A percentile compares a stretch with the other conserved stretches of the same genome.
These are phyloP conservation scores for Thunnus thynnus DNA, from an alignment of 2,113 vertebrate species.

Conservation along the genomic window DNA sequence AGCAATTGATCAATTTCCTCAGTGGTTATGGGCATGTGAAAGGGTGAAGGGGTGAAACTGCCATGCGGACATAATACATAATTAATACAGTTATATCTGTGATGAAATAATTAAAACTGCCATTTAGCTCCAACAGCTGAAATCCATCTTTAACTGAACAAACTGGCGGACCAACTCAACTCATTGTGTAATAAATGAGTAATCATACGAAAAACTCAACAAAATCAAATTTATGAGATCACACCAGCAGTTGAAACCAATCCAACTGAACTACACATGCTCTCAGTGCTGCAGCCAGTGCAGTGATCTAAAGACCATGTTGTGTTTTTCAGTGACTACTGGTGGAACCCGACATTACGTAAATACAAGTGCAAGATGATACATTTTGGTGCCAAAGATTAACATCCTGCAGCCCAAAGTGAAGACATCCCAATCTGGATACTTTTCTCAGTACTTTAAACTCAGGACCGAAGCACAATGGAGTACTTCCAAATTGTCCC, in stretches of 20 bases:
- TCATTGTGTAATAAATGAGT: conserved; percentile 26
- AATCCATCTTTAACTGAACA: conserved; percentile 12
- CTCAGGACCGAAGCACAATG: conserved; percentile 9
- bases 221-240: conserved; percentile 19
- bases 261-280: conserved; percentile 3
- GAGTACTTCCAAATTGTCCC: conserved; percentile 11
- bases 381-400: conserved; percentile 1
- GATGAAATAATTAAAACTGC: background rate
- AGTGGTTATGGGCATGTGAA: no score
- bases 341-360: background rate
- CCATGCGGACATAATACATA: no score
- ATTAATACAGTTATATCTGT: background rate
- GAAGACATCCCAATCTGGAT: background rate
- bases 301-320: background rate
- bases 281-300: conserved; percentile 5
- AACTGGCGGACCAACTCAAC: conserved; percentile 6
- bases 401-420: conserved; percentile 26
- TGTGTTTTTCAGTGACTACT: conserved; percentile 2
- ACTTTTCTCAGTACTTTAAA: conserved; percentile 3
- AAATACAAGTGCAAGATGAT: background rate
- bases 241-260: conserved; percentile 16
- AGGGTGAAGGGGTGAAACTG: no score
- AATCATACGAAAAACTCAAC: background rate
- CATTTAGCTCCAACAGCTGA: background rate
- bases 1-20: no score